Evolutionary conservation across 2,797 vertebrate species (phyloP), one percentile per base, ranked within the genome.

Genomic region (Decapterus maruadsi): DNA sequence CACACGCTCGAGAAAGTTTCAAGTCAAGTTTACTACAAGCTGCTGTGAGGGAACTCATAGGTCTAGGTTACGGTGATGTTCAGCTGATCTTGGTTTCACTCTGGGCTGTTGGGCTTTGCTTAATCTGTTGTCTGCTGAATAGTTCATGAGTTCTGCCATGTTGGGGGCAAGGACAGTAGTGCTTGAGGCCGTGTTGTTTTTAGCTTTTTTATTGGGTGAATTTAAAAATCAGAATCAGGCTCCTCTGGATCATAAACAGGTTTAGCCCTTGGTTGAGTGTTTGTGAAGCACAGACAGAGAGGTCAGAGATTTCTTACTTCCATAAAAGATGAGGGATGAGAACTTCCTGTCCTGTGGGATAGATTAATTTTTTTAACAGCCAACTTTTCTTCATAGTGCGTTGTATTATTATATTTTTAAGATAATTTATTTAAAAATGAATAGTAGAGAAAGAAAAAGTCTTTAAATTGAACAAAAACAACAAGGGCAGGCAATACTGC

Each of bases 31-130:
- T 64, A 63, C 51, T 48, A 38, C 56, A 57, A 82, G 60, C 68
- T 59, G 83, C 76, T 78, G 38, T 29, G 72, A 87, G 77, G 66
- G 79, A 80, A 87, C 87, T 90, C 85, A 68, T 64, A 74, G 67
- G 79, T 83, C 66, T 50, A 56, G 60, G 85, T 87, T 72, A 70
- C 73, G 64, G 68, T 60, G 81, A 87, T 79, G 68, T 82, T 88
- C 77, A 85, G 75, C 84, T 89, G 87, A 90, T 90, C 55, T 70
- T 63, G 87, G 77, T 87, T 92, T 89, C 54, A 87, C 90, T 91
- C 50, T 59, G 66, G 89, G 90, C 90, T 68, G 76, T 86, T 82
- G 70, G 74, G 74, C 66, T 88, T 90, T 72, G 68, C 78, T 82
- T 90, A 89, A 90, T 91, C 57, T 90, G 84, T 86, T 79, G 26